Percentiles rank a stretch among this genome's conserved stretches.
These are phyloP conservation scores for Mormyrus hasselquistii DNA, from an alignment of 2,797 vertebrate genomes.

Conservation along the genomic window DNA sequence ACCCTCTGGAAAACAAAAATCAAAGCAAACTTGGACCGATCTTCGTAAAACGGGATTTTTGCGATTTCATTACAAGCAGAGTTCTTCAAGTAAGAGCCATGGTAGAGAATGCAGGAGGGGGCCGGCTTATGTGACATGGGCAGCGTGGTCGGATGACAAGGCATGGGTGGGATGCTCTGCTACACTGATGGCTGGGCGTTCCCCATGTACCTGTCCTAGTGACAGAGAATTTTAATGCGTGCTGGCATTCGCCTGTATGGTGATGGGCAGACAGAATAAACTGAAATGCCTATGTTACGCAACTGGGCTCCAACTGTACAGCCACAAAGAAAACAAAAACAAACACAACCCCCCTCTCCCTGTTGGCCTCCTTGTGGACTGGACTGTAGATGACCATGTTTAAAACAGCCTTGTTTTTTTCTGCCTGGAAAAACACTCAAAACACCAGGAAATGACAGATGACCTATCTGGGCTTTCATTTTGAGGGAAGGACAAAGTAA, in stretches of 20 bases:
- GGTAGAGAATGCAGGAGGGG: neutral
- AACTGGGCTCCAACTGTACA: neutral
- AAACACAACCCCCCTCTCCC: neutral
- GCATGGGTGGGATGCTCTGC: neutral
- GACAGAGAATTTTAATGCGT: neutral
- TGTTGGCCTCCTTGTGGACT: neutral
- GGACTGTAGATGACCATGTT: neutral
- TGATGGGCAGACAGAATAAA: neutral
- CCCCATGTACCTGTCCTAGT: neutral
- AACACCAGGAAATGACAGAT: neutral
- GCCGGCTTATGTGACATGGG: neutral
- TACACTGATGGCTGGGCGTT: neutral
- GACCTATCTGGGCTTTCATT: neutral
- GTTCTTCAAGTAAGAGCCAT: conserved; percentile 25
- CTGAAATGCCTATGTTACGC: neutral
- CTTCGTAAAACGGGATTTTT: neutral
- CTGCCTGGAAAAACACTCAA: neutral
- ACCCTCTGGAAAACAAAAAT: conserved; percentile 26
- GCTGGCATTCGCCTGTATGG: neutral
- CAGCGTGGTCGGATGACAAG: neutral
- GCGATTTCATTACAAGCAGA: neutral
- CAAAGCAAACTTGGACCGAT: neutral
- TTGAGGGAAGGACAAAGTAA: neutral
- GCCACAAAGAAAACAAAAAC: neutral
- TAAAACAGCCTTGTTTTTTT: neutral